Evolutionary conservation across 2,888 invertebrate genomes (phyloP).

Genomic region (Stenichneumon culpator): DNA sequence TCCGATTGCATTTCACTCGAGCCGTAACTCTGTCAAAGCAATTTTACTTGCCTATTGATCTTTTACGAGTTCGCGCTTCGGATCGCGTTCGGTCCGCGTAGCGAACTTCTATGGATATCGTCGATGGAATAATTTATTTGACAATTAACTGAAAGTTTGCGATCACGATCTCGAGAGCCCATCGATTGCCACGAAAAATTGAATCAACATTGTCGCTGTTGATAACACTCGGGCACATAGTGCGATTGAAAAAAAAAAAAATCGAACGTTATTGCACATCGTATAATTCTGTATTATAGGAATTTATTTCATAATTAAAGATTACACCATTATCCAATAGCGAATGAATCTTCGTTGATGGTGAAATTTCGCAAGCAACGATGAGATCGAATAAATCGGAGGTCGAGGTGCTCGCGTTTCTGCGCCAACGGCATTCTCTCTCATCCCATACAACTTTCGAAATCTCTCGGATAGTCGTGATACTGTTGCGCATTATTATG

Average conservation of each 20-base stretch:
- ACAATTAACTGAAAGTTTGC: not conserved
- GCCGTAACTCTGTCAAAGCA: conserved; percentile 65
- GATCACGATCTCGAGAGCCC: not conserved
- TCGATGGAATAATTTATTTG: not conserved
- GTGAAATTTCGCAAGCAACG: conserved; percentile 51
- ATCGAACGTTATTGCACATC: not conserved
- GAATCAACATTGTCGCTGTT: not conserved
- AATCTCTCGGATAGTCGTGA: conserved; percentile 23
- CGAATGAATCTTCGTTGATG: conserved; percentile 57
- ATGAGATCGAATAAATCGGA: conserved; percentile 55
- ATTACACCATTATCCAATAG: conserved; percentile 35
- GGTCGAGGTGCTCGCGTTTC: conserved; percentile 44
- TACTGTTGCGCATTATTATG: conserved; percentile 24
- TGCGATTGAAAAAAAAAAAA: not conserved
- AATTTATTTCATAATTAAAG: conserved; percentile 52
- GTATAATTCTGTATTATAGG: conserved; percentile 2
- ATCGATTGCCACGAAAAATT: not conserved
- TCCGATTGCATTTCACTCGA: conserved; percentile 69
- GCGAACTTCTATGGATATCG: not conserved
- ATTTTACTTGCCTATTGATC: not conserved
- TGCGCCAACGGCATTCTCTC: conserved; percentile 46
- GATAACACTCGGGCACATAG: not conserved
- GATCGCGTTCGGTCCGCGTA: not conserved
- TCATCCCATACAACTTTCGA: conserved; percentile 45
- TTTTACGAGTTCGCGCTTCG: too few species aligned